Evolutionary conservation across 1,140 invertebrate genomes (phyloP).

Genomic region (Trachymyrmex septentrionalis): DNA sequence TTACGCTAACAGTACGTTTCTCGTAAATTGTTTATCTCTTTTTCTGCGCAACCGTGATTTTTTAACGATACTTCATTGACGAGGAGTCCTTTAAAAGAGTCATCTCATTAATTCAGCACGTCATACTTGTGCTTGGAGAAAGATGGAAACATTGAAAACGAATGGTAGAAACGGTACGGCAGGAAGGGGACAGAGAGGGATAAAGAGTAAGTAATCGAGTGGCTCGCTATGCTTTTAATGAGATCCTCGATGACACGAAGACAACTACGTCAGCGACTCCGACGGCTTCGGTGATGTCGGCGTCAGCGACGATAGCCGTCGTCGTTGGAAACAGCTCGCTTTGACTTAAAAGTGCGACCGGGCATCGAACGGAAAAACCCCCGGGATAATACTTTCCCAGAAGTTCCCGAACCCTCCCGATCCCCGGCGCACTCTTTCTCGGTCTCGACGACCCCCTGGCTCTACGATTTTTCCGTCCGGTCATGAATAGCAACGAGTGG

Average conservation of each 20-base stretch:
- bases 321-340: constrained; percentile 57
- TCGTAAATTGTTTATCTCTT: not conserved
- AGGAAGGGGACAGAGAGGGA: not conserved
- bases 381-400: constrained; percentile 73
- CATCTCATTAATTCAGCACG: constrained; percentile 78
- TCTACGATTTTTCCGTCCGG: constrained; percentile 79
- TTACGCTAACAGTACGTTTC: not conserved
- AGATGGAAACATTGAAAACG: constrained; percentile 30
- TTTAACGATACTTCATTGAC: constrained; percentile 72
- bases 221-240: constrained; percentile 79
- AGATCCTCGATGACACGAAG: constrained; percentile 78
- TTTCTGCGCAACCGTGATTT: constrained; percentile 19
- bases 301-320: constrained; percentile 29
- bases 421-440: constrained; percentile 26
- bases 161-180: constrained; percentile 25
- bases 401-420: constrained; percentile 58
- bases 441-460: constrained; percentile 72
- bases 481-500: constrained; percentile 83
- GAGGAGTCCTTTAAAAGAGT: constrained; percentile 67
- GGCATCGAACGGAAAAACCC: constrained; percentile 75
- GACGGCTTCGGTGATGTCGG: constrained; percentile 13
- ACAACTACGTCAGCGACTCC: constrained; percentile 48
- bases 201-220: constrained; percentile 75
- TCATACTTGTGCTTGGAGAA: constrained; percentile 57
- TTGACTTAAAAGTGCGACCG: constrained; percentile 73